Percentiles rank a stretch among this genome's conserved stretches.
Evolutionary conservation across 92 coral and sea anemone species (phyloP).

Genomic region (Palythoa grandis): DNA sequence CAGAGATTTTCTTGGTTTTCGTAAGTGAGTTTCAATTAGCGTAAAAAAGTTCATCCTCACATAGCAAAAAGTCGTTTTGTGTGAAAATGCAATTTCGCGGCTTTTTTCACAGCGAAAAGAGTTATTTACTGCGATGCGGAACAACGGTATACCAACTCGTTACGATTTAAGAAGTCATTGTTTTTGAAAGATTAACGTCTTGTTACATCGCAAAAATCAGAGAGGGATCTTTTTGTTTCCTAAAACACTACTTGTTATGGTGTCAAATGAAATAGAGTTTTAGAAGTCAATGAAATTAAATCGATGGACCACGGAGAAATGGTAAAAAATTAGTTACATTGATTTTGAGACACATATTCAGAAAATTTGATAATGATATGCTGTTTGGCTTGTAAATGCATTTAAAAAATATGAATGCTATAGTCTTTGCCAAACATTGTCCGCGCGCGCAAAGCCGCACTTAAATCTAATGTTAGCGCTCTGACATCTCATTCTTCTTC

Average conservation of each 20-base stretch:
- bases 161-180: background rate
- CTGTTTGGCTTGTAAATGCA: conserved; percentile 6
- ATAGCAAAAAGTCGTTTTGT: background rate
- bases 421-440: background rate
- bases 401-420: background rate
- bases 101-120: too few relatives aligned
- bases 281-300: background rate
- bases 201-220: conserved; percentile 7
- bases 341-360: background rate
- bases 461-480: background rate
- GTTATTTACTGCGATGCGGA: too few relatives aligned
- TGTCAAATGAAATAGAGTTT: background rate
- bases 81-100: too few relatives aligned
- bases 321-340: background rate
- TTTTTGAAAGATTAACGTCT: background rate
- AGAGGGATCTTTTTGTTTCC: background rate
- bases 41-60: background rate
- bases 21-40: too few relatives aligned
- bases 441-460: background rate
- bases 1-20: background rate
- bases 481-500: background rate
- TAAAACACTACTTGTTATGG: background rate
- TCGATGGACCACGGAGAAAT: background rate
- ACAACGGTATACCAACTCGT: background rate
- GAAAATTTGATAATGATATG: background rate